Base-by-base conservation (phyloP, 2,113 vertebrate species). In the Labrus mixtus region DNA sequence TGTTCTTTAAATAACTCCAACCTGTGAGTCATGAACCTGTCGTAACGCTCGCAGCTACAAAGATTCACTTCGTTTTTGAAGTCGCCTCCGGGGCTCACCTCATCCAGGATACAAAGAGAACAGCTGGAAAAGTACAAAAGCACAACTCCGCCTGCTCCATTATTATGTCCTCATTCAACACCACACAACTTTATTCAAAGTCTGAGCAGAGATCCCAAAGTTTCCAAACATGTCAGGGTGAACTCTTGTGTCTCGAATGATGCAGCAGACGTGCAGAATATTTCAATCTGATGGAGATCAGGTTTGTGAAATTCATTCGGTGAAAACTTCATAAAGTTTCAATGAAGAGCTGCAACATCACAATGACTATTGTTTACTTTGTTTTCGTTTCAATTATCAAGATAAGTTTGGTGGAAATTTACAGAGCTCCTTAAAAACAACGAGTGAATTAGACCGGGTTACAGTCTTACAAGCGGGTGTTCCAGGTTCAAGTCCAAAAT, bases 1-100 rank as follows among this genome's bases (percentile, higher is more conserved):
- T 51, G 53, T 72, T 76, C 85, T 83, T 85, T 81, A 87, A 89
- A 89, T 89, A 89, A 73, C 82, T 76, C 53, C 62, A 16, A 67
- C 70, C 67, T 70, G 72, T 87, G 82, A 85, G 69, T 89, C 82
- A 85, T 11, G 69, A 55, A 74, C 25, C 60, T 71, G 64, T 53
- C 46, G 69, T 20, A 36, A 58, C 8, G 33, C 58, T 23, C 9
- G 66, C 72, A 22, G 68, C 43, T 22, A 12, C 29, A 0, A 59
- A 46, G 51, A 51, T 48, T 33, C 56, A 16, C 54, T 64, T 43
- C 75, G 80, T 59, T 74, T 62, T 81, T 39, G 29, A 75, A 43
- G 58, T 74, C 37, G 62, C 80, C 80, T 62, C 54, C 20, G 3
- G 77, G 69, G 66, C 43, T 41, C 0, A 17, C 23, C 16, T 8